Evolutionary conservation across 2,797 vertebrate species (phyloP).

Genomic region (Lepidocolaptes lacrymiger): DNA sequence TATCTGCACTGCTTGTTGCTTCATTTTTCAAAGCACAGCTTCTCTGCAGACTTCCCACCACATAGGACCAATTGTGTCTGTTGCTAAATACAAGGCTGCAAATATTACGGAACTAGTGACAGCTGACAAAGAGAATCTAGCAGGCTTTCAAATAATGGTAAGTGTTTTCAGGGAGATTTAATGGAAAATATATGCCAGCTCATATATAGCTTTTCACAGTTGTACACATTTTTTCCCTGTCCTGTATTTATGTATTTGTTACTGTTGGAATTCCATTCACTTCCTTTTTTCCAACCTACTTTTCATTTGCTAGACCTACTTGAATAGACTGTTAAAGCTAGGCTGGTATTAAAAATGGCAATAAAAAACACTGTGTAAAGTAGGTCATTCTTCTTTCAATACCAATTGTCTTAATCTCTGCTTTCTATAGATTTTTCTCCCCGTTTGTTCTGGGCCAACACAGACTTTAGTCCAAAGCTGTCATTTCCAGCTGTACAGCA

Average conservation of each 20-base stretch:
- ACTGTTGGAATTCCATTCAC: slow-evolving; percentile 20
- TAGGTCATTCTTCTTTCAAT: neutral
- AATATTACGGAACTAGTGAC: neutral
- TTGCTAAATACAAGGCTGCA: neutral
- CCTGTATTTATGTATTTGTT: slow-evolving; percentile 21
- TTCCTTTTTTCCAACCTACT: slow-evolving; percentile 23
- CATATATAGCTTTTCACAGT: neutral
- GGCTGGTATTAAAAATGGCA: neutral
- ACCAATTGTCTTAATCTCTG: neutral
- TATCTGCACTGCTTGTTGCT: neutral
- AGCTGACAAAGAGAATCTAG: neutral
- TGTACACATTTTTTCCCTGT: neutral
- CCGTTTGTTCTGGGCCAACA: neutral
- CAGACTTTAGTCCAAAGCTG: neutral
- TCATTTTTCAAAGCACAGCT: neutral
- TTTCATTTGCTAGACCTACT: slow-evolving; percentile 2
- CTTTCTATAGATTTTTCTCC: neutral
- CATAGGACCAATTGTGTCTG: neutral
- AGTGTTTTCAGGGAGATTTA: neutral
- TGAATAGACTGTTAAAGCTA: neutral
- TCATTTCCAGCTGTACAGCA: slow-evolving; percentile 37
- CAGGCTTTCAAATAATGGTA: neutral
- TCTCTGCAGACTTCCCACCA: neutral
- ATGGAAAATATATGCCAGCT: neutral
- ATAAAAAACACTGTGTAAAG: neutral